A percentile compares a stretch with the other conserved stretches of the same genome.
Evolutionary conservation across 2,113 vertebrate species (phyloP).

Genomic region (Petaurus breviceps): DNA sequence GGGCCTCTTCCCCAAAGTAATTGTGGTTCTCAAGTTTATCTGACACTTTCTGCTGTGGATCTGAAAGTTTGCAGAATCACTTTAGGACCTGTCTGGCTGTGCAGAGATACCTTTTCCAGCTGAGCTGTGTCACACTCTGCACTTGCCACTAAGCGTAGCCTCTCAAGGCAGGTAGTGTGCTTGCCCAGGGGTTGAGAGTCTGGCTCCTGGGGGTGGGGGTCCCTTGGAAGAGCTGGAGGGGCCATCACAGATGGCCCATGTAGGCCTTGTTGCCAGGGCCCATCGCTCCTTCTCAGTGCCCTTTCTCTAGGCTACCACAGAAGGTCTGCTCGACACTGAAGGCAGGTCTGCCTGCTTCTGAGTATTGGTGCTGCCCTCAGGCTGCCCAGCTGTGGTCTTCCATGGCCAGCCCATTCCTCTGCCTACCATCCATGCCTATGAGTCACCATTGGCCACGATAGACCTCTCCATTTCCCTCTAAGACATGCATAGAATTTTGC

Average conservation of each 20-base stretch:
- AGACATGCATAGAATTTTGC: background rate
- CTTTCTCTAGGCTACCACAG: too few relatives aligned
- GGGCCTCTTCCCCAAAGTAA: too few relatives aligned
- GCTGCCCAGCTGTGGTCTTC: background rate
- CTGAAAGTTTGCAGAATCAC: background rate
- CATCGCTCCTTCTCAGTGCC: too few relatives aligned
- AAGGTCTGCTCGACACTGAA: too few relatives aligned
- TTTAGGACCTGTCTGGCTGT: background rate
- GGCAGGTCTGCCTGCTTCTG: too few relatives aligned
- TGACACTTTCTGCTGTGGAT: background rate
- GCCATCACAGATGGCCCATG: too few relatives aligned
- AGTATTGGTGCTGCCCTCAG: background rate
- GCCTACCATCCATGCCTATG: too few relatives aligned
- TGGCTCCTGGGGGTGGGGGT: too few relatives aligned
- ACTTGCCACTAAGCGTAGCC: background rate
- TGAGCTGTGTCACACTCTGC: background rate
- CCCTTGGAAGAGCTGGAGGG: too few relatives aligned
- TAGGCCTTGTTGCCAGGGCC: background rate
- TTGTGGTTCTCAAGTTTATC: background rate
- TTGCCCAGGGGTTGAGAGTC: too few relatives aligned
- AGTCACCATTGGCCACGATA: background rate
- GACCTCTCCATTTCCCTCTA: background rate
- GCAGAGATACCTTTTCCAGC: too few relatives aligned
- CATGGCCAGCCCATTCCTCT: background rate
- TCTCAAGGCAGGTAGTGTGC: background rate